Percentiles rank a stretch among this genome's conserved stretches.
phyloP scores from a whole-genome alignment of 2,113 vertebrate genomes.

The Ceyx margarethae region DNA sequence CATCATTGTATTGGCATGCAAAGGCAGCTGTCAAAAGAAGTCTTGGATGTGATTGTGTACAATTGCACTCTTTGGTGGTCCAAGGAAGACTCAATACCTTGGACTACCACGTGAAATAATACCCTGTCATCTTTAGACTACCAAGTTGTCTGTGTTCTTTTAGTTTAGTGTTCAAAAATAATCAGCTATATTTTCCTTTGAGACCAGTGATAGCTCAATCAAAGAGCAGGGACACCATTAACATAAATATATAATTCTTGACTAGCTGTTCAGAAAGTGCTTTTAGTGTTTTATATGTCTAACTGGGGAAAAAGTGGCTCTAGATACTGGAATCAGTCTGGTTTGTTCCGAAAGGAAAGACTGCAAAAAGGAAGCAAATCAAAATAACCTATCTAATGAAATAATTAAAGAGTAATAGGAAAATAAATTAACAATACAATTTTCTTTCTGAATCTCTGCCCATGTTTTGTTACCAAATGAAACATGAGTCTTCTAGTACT shows the following conservation, averaged over 20 bases:
- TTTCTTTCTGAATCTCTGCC: not conserved
- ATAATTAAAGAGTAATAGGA: not conserved
- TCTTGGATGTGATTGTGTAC: not conserved
- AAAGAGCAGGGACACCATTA: not conserved
- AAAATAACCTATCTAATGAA: not conserved
- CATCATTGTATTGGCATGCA: not conserved
- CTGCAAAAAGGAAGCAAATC: not conserved
- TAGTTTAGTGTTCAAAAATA: not conserved
- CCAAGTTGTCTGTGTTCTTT: not conserved
- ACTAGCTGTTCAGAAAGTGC: not conserved
- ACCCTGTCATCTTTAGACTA: not conserved
- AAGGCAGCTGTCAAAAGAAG: not conserved
- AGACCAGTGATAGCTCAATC: not conserved
- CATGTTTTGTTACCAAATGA: not conserved
- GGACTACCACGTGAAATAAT: not conserved
- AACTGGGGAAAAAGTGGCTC: not conserved
- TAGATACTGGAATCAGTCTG: not conserved
- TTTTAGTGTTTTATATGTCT: not conserved
- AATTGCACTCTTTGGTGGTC: not conserved
- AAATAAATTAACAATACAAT: not conserved
- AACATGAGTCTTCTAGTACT: not conserved
- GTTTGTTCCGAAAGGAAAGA: not conserved
- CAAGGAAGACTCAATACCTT: not conserved
- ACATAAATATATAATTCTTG: not conserved
- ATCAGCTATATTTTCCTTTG: not conserved